Conservation (phyloP, 2,113 vertebrate species). For the Bostrychus sinensis region DNA sequence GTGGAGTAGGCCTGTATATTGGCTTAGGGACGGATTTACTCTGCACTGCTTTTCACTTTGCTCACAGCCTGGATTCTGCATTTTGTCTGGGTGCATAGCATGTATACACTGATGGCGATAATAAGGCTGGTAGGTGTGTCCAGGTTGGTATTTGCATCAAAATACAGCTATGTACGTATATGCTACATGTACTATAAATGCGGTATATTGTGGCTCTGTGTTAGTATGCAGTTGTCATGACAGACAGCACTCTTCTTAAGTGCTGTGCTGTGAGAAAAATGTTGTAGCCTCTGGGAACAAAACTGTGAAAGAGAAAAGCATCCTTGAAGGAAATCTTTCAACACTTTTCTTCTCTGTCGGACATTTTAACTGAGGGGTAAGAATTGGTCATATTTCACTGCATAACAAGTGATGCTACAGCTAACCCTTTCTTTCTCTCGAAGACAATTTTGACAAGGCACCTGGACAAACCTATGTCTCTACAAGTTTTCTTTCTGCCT, state of each 20-base stretch:
- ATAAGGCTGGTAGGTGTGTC: not conserved
- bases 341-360: slow-evolving; percentile 11
- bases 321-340: slow-evolving; percentile 24
- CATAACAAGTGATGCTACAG: slow-evolving; percentile 38
- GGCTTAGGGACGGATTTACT: slow-evolving; percentile 72
- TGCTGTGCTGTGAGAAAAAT: slow-evolving; percentile 25
- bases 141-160: slow-evolving; percentile 6
- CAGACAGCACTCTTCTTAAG: slow-evolving; percentile 25
- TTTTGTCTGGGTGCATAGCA: slow-evolving; percentile 9
- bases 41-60: slow-evolving; percentile 61
- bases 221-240: slow-evolving; percentile 4
- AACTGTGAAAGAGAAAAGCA: slow-evolving; percentile 13
- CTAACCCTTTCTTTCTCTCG: slow-evolving; percentile 15
- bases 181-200: not conserved
- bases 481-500: slow-evolving; percentile 24
- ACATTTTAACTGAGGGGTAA: slow-evolving; percentile 19
- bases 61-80: slow-evolving; percentile 44
- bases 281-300: slow-evolving; percentile 20
- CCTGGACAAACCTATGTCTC: slow-evolving; percentile 26
- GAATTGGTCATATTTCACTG: slow-evolving; percentile 39
- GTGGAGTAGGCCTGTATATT: slow-evolving; percentile 62
- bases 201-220: not conserved
- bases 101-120: not conserved
- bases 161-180: slow-evolving; percentile 3
- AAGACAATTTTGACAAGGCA: slow-evolving; percentile 17